Evolutionary conservation across 2,888 invertebrate species (phyloP).

Genomic region (Dolomedes plantarius): DNA sequence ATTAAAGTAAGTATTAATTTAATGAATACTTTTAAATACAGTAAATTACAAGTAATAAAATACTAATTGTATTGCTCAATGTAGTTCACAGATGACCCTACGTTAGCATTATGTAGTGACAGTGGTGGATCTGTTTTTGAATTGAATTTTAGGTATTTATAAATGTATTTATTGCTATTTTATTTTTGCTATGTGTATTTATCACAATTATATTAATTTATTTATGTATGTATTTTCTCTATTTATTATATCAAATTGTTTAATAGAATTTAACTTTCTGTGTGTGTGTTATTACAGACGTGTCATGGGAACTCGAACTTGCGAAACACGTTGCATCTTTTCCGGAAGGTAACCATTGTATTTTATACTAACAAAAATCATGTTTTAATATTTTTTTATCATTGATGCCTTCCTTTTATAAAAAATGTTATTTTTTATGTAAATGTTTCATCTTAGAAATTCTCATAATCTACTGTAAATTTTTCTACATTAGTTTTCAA

Average conservation of each 20-base stretch:
- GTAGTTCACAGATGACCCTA: constrained; percentile 84
- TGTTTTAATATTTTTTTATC: too few species aligned
- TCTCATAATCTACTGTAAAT: too few species aligned
- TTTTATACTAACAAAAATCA: too few species aligned
- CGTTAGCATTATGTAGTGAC: constrained; percentile 89
- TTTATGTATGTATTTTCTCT: too few species aligned
- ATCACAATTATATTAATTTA: too few species aligned
- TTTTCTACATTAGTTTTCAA: too few species aligned
- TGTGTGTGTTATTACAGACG: constrained; percentile 78
- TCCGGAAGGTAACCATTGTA: constrained; percentile 87
- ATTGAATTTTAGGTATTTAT: constrained; percentile 86
- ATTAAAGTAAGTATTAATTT: constrained; percentile 79
- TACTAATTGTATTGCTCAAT: too few species aligned
- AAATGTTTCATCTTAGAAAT: too few species aligned
- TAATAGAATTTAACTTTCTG: not conserved
- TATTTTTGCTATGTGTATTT: not conserved
- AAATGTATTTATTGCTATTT: not conserved
- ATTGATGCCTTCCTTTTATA: too few species aligned
- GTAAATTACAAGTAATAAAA: too few species aligned
- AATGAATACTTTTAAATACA: too few species aligned
- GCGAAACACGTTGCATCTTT: constrained; percentile 94
- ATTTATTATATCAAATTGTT: not conserved
- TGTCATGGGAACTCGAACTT: constrained; percentile 90
- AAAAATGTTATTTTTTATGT: too few species aligned
- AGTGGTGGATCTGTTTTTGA: constrained; percentile 97